Percentiles rank a stretch among this genome's conserved stretches.
Conservation (phyloP, 2,113 vertebrate species). For the Glaucomys volans region DNA sequence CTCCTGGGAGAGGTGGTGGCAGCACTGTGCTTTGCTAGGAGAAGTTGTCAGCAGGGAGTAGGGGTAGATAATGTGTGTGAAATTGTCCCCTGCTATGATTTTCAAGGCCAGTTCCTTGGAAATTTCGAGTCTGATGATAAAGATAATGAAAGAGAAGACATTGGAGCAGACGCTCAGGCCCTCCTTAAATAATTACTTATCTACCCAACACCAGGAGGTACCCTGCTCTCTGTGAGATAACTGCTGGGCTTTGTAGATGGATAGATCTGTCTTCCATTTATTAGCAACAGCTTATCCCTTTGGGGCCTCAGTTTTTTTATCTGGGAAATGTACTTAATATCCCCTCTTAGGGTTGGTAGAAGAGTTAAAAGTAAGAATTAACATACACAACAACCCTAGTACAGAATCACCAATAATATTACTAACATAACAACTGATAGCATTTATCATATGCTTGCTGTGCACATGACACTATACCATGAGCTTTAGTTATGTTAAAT, state of each 20-base stretch:
- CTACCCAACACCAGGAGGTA: too few species aligned
- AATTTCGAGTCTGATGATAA: neutral
- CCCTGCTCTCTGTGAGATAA: neutral
- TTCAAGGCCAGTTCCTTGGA: neutral
- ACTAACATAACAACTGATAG: neutral
- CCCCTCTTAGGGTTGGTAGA: neutral
- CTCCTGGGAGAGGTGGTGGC: neutral
- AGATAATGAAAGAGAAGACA: neutral
- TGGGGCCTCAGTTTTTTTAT: neutral
- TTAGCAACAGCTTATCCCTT: neutral
- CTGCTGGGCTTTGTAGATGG: neutral
- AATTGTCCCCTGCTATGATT: neutral
- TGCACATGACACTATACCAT: neutral
- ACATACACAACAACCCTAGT: neutral
- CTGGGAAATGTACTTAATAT: neutral
- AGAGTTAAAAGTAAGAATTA: slow-evolving; percentile 1
- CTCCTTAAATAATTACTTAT: neutral
- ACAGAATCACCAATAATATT: neutral
- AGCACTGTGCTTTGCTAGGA: neutral
- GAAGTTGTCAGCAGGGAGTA: too few species aligned
- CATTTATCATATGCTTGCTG: neutral
- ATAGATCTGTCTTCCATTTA: neutral
- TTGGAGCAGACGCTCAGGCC: neutral
- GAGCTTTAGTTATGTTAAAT: neutral
- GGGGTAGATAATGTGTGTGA: neutral